Evolutionary conservation across 2,888 invertebrate species (phyloP), one percentile per base, ranked within the genome.

Genomic region (Acrocera orbiculus): DNA sequence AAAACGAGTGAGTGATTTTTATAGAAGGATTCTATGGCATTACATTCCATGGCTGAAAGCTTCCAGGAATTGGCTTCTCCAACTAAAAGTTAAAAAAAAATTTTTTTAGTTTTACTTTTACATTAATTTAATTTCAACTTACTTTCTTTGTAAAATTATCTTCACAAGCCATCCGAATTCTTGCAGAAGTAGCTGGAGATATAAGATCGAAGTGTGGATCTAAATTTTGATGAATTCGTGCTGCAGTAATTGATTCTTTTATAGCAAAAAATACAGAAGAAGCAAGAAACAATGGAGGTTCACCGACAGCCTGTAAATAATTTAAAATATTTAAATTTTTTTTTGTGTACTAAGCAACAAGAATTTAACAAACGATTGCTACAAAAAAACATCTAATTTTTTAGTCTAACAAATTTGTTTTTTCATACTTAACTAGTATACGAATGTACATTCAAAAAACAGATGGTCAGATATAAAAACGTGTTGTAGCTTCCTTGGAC

Each of bases 281-380:
- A 0, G 90, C 86, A 41, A 93, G 64, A 53, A 93, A 89, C 5
- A 95, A 58, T 0, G 95, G 95, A 1, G 95, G 95, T 55, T 96
- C 95, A 1, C 95, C 95, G 23, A 95, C 78, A 39, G 89, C 95
- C 86, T 89, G 47, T 5, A 64, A 2, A 13, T 11, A 26, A 19
- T 9, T n/a, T 9, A 26, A 32, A 26, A 26, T 22, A 14, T n/a
- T 13, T 26, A 14, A 2, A 19, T 14, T 14, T 14, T 9, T 13
- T 29, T 4, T 30, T 14, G 17, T 22, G 6, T 23, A 11, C 5
- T 27, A n/a, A 10, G n/a, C n/a, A n/a, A n/a, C n/a, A n/a, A n/a
- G n/a, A n/a, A n/a, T n/a, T n/a, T n/a, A n/a, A n/a, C n/a, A n/a
- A n/a, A n/a, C n/a, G n/a, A n/a, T n/a, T n/a, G n/a, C n/a, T n/a